phyloP scores from a whole-genome alignment of 2,113 vertebrate genomes.

The Amphiprion ocellaris region DNA sequence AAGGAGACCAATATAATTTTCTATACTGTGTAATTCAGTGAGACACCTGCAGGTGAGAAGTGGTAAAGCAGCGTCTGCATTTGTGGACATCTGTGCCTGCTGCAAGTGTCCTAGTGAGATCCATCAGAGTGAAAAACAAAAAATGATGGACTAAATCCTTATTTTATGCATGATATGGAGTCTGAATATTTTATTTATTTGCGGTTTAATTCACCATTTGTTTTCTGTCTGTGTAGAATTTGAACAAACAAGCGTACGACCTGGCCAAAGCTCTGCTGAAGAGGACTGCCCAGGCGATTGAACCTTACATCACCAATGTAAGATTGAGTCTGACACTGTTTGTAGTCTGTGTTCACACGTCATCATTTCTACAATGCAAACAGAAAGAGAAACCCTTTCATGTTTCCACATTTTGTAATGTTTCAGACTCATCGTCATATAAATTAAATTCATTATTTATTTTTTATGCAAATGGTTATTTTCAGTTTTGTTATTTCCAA shows the following conservation, averaged over 20 bases:
- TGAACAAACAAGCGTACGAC: slow-evolving; percentile 99
- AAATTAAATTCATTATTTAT: no score
- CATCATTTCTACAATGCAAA: no score
- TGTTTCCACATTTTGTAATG: no score
- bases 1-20: slow-evolving; percentile 17
- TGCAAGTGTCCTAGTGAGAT: neutral
- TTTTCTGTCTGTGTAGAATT: slow-evolving; percentile 86
- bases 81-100: slow-evolving; percentile 1
- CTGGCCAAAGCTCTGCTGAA: slow-evolving; percentile 97
- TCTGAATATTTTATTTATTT: neutral
- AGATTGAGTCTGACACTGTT: slow-evolving; percentile 72
- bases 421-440: no score
- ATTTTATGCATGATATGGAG: neutral
- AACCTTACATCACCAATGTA: slow-evolving; percentile 99
- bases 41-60: slow-evolving; percentile 78
- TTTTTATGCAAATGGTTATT: no score
- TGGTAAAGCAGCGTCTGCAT: slow-evolving; percentile 53
- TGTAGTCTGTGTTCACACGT: neutral
- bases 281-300: slow-evolving; percentile 97
- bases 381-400: no score
- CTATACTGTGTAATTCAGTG: slow-evolving; percentile 72
- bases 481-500: no score
- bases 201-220: neutral
- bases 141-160: neutral
- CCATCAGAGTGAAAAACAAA: neutral